Evolutionary conservation across 2,888 invertebrate genomes (phyloP).

Genomic region (Ectemnius continuus): DNA sequence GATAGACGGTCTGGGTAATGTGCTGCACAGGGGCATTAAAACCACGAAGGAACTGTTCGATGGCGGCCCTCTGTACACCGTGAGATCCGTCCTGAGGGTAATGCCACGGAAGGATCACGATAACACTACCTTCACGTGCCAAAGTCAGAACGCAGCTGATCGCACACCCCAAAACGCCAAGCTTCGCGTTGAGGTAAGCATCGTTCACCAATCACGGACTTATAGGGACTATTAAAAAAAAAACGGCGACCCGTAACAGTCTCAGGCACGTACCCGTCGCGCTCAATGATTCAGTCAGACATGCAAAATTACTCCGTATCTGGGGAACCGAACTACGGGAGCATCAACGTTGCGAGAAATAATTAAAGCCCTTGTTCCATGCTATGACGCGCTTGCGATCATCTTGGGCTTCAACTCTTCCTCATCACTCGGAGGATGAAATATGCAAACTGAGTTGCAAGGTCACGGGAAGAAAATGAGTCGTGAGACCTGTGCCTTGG

Average conservation of each 20-base stretch:
- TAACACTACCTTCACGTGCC: conserved; percentile 94
- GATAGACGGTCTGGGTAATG: conserved; percentile 93
- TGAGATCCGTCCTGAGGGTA: conserved; percentile 90
- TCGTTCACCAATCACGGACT: not conserved
- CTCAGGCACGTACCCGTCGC: no score
- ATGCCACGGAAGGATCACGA: conserved; percentile 93
- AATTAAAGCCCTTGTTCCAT: conserved; percentile 53
- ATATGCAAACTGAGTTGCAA: not conserved
- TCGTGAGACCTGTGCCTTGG: not conserved
- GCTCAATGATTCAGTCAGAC: conserved; percentile 3
- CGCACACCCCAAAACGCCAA: conserved; percentile 89
- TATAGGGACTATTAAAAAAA: no score
- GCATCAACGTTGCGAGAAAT: conserved; percentile 57
- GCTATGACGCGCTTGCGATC: conserved; percentile 34
- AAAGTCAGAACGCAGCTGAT: conserved; percentile 95
- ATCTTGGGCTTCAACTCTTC: conserved; percentile 1
- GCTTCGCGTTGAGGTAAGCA: conserved; percentile 87
- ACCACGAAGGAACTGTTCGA: conserved; percentile 87
- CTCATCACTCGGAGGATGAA: conserved; percentile 2
- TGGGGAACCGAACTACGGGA: conserved; percentile 32
- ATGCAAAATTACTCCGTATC: conserved; percentile 47
- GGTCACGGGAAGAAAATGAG: conserved; percentile 5
- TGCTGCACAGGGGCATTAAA: conserved; percentile 89
- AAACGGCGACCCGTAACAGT: no score
- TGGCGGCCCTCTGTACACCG: conserved; percentile 90